Percentiles rank a stretch among this genome's conserved stretches.
phyloP scores from a whole-genome alignment of 2,797 vertebrate genomes.

The Pseudochromis fuscus region DNA sequence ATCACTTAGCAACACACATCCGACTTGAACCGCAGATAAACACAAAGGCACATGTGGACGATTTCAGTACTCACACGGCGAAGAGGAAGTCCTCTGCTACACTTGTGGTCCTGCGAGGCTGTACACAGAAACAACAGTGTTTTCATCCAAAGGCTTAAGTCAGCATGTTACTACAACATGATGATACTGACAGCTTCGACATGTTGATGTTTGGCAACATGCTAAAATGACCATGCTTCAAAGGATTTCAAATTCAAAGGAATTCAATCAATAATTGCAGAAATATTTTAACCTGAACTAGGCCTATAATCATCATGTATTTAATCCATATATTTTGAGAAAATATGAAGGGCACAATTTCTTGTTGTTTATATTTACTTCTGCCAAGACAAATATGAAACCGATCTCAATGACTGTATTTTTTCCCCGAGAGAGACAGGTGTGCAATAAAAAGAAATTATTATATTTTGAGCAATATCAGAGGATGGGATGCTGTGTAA shows the following conservation, averaged over 20 bases:
- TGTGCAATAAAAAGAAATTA: no score
- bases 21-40: conserved; percentile 18
- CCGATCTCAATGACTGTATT: no score
- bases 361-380: neutral
- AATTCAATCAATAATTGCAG: no score
- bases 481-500: no score
- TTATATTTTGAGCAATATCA: no score
- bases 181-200: neutral
- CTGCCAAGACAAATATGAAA: no score
- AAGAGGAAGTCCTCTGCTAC: neutral
- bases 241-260: no score
- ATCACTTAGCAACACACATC: conserved; percentile 39
- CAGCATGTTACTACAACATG: neutral
- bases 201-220: neutral
- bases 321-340: no score
- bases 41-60: conserved; percentile 10
- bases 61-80: conserved; percentile 9
- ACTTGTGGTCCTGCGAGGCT: neutral
- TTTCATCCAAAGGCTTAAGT: neutral
- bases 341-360: neutral
- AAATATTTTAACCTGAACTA: no score
- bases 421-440: no score
- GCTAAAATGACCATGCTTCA: no score
- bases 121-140: neutral
- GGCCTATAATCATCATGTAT: no score